A percentile compares a stretch with the other conserved stretches of the same genome.
Conservation (phyloP, 2,888 invertebrate species). For the Phortica magna region DNA sequence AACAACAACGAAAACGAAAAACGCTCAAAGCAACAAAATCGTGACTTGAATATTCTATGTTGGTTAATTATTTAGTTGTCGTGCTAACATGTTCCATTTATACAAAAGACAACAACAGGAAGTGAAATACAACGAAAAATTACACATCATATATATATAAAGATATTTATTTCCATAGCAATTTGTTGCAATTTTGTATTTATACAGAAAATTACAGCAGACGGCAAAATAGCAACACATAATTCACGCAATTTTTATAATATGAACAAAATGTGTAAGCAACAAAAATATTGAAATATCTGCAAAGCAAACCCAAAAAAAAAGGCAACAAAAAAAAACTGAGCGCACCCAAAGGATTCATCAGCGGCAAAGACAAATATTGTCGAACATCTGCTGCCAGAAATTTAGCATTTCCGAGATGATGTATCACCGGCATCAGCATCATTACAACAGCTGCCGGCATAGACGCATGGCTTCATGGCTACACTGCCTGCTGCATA, state of each 20-base stretch:
- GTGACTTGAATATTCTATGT: slow-evolving; percentile 68
- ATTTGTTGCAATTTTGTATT: slow-evolving; percentile 58
- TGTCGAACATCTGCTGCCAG: slow-evolving; percentile 60
- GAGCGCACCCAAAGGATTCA: slow-evolving; percentile 70
- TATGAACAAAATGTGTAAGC: slow-evolving; percentile 19
- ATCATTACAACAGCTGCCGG: slow-evolving; percentile 67
- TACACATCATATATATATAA: background rate
- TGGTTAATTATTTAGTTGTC: slow-evolving; percentile 60
- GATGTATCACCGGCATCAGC: slow-evolving; percentile 72
- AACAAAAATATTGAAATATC: slow-evolving; percentile 67
- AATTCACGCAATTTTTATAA: slow-evolving; percentile 70
- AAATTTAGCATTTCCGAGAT: slow-evolving; percentile 71
- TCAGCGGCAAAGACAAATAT: slow-evolving; percentile 59
- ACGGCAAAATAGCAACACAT: slow-evolving; percentile 61
- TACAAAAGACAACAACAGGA: too few relatives aligned
- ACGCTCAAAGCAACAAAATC: slow-evolving; percentile 40
- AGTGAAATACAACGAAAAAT: too few relatives aligned
- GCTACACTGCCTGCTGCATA: slow-evolving; percentile 45
- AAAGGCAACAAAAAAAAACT: background rate
- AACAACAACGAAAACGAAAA: background rate
- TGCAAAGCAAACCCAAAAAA: slow-evolving; percentile 38
- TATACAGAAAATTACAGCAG: slow-evolving; percentile 43
- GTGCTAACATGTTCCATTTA: background rate
- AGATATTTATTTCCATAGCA: slow-evolving; percentile 5
- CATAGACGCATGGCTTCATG: background rate